A percentile compares a stretch with the other conserved stretches of the same genome.
These are phyloP conservation scores for Isichthys henryi DNA, from an alignment of 2,113 vertebrate genomes.

Conservation along the genomic window DNA sequence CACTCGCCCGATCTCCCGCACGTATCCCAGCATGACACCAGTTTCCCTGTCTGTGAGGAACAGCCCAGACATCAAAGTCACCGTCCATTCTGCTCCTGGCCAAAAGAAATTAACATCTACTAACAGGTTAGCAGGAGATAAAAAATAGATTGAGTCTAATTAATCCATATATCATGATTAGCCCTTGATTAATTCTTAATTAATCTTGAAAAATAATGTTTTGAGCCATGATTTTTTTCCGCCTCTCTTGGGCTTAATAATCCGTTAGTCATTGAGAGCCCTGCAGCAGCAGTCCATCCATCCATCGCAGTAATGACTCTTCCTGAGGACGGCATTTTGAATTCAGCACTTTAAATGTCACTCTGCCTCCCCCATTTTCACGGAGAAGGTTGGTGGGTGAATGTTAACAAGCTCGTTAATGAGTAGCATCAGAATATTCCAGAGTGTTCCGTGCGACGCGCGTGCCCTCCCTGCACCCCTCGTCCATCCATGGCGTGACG, in stretches of 20 bases:
- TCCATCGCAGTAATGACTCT: not conserved
- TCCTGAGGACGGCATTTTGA: not conserved
- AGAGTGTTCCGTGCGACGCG: not conserved
- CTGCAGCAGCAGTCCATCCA: not conserved
- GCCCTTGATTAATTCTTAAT: constrained; percentile 8
- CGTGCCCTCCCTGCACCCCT: not conserved
- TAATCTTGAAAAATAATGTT: not conserved
- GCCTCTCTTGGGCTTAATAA: not conserved
- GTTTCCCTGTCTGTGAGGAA: not conserved
- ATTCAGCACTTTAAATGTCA: constrained; percentile 12
- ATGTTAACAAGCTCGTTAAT: constrained; percentile 24
- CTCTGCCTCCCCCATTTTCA: not conserved
- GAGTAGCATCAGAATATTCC: constrained; percentile 13
- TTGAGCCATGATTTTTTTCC: not conserved
- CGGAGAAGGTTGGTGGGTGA: not conserved
- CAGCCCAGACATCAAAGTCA: not conserved
- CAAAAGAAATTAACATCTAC: not conserved
- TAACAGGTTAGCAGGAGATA: not conserved
- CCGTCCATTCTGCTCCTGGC: not conserved
- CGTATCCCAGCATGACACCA: not conserved
- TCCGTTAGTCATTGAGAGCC: not conserved
- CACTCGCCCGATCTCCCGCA: not conserved
- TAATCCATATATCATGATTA: constrained; percentile 10
- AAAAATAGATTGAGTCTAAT: not conserved
- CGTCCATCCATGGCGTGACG: not conserved